These are phyloP conservation scores for Pilophorus perplexus DNA, from an alignment of 2,888 invertebrate genomes.

Conservation along the genomic window DNA sequence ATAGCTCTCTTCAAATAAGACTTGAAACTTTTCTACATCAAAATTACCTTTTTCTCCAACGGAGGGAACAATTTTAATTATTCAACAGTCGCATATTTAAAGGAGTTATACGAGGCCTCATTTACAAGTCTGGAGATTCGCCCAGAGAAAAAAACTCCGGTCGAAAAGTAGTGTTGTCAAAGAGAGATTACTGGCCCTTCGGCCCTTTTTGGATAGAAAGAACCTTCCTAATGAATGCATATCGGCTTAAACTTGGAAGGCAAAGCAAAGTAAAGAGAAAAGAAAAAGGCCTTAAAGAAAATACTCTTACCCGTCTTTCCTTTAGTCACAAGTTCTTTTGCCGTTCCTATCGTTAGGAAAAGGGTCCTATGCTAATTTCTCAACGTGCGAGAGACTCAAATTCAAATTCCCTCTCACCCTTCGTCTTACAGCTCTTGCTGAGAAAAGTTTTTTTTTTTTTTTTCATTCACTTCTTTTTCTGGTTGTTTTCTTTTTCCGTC, in stretches of 20 bases:
- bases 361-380: slow-evolving; percentile 40
- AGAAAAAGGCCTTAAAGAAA: slow-evolving; percentile 46
- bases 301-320: slow-evolving; percentile 43
- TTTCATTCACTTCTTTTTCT: slow-evolving; percentile 2
- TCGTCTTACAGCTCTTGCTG: slow-evolving; percentile 19
- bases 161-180: slow-evolving; percentile 44
- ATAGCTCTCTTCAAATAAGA: not conserved
- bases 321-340: slow-evolving; percentile 8
- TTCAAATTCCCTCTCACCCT: slow-evolving; percentile 35
- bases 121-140: slow-evolving; percentile 44
- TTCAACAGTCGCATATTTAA: slow-evolving; percentile 44
- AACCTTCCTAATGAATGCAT: slow-evolving; percentile 48
- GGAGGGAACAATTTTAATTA: slow-evolving; percentile 42
- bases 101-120: slow-evolving; percentile 43
- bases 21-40: not conserved
- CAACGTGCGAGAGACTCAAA: slow-evolving; percentile 42
- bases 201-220: slow-evolving; percentile 38
- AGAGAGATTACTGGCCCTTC: slow-evolving; percentile 43
- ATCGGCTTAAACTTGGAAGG: slow-evolving; percentile 47
- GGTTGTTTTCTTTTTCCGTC: slow-evolving; percentile 10
- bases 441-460: slow-evolving; percentile 17
- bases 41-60: not conserved
- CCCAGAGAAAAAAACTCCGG: not conserved
- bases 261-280: slow-evolving; percentile 46
- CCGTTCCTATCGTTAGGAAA: slow-evolving; percentile 13